phyloP scores from a whole-genome alignment of 2,888 invertebrate species.

The Ornithoptera alexandrae region DNA sequence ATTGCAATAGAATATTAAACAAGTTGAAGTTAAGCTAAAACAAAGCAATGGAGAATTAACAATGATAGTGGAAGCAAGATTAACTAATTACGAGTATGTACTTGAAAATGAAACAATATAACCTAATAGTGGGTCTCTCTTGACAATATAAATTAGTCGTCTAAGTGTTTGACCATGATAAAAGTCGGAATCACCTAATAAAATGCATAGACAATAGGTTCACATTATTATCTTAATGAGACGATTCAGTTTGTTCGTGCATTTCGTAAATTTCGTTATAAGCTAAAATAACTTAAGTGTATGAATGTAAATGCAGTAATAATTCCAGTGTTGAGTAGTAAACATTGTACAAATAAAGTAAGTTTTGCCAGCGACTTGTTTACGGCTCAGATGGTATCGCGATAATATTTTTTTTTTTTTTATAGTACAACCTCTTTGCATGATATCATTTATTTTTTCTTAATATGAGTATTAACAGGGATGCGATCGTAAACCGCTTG shows the following conservation, averaged over 20 bases:
- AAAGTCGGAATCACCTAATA: slow-evolving; percentile 37
- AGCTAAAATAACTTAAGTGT: slow-evolving; percentile 17
- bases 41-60: slow-evolving; percentile 51
- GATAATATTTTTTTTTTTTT: slow-evolving; percentile 19
- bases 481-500: slow-evolving; percentile 26
- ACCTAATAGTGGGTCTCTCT: slow-evolving; percentile 57
- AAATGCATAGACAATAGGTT: slow-evolving; percentile 37
- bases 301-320: slow-evolving; percentile 21
- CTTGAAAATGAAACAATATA: slow-evolving; percentile 64
- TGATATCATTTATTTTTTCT: slow-evolving; percentile 21
- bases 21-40: slow-evolving; percentile 27
- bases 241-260: slow-evolving; percentile 32
- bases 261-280: slow-evolving; percentile 26
- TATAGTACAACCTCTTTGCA: slow-evolving; percentile 24
- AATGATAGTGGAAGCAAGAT: slow-evolving; percentile 54
- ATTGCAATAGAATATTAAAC: slow-evolving; percentile 16
- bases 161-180: slow-evolving; percentile 32
- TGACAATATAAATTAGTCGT: slow-evolving; percentile 52
- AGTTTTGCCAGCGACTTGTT: slow-evolving; percentile 24
- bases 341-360: slow-evolving; percentile 25
- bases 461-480: slow-evolving; percentile 20
- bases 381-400: slow-evolving; percentile 9
- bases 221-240: slow-evolving; percentile 33
- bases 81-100: slow-evolving; percentile 57
- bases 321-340: slow-evolving; percentile 13